Base-by-base conservation (phyloP, 2,888 invertebrate species). In the Patella pellucida region DNA sequence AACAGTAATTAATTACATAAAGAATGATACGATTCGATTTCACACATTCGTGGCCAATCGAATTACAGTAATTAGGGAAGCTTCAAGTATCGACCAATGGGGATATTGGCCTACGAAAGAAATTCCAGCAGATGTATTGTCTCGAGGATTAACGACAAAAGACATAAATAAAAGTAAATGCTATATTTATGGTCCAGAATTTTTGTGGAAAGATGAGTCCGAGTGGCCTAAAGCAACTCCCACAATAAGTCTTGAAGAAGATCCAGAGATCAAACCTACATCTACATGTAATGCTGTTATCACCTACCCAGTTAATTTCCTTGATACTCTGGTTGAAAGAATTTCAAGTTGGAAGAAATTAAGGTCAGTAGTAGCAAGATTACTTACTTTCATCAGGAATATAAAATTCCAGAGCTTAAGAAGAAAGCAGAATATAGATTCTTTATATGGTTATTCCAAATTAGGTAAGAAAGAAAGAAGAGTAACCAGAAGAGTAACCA, bases 11-110 rank as follows among this genome's bases (percentile, higher is more conserved):
- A 31, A 71, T 16, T 68, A 74, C 23, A 52, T 69, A 52, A 23
- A 12, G 16, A 74, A 74, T 51, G 54, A 74, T 54, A n/a, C 27
- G 4, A n/a, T 68, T 11, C 23, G 74, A 15, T 74, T 74, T 50
- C 41, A 27, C 12, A 74, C 74, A 23, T 74, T 69, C n/a, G 56
- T 74, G 4, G 69, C 74, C 19, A 69, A 74, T 41, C n/a, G 74
- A 23, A 41, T 74, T 14, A 7, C 16, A 19, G 52, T 69, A 2
- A 69, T 74, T 41, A 19, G 52, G 4, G 69, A 74, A 27, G 62
- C 52, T 4, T 69, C 74, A 5, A 69, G 69, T 31, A 16, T 52
- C 12, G 27, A 31, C 1, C 68, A 74, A 7, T 51, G 51, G 68
- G 12, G 23, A 9, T 69, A 69, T 52, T 68, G 68, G 2, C 54